Conservation (phyloP, 2,888 invertebrate species). For the Caenorhabditis afra region DNA sequence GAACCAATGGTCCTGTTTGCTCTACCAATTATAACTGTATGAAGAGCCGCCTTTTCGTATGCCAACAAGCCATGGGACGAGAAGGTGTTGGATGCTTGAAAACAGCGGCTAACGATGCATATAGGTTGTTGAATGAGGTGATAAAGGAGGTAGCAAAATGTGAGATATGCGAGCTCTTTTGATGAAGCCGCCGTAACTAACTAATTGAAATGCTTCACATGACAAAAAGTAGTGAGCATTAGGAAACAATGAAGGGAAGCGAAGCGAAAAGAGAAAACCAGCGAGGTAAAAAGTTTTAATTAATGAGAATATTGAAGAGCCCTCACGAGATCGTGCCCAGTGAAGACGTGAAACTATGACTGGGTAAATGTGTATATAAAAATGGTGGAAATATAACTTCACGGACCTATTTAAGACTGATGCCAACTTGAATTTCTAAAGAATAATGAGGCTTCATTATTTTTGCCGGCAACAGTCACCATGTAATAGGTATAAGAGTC, state of each 20-base stretch:
- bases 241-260: conserved; percentile 21
- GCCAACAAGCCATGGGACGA: conserved; percentile 8
- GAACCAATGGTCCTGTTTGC: conserved; percentile 6
- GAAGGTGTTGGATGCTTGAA: conserved; percentile 9
- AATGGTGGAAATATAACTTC: too few species aligned
- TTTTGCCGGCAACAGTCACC: too few species aligned
- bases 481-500: conserved; percentile 3
- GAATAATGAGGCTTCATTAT: too few species aligned
- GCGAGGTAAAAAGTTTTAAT: conserved; percentile 53
- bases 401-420: background rate
- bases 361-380: background rate
- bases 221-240: background rate
- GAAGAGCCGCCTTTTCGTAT: conserved; percentile 2
- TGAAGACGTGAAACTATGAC: background rate
- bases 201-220: background rate
- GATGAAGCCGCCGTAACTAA: conserved; percentile 31
- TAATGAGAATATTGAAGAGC: conserved; percentile 15
- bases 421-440: background rate
- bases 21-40: conserved; percentile 28
- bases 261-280: conserved; percentile 42
- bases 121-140: conserved; percentile 48
- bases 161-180: conserved; percentile 40
- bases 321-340: background rate
- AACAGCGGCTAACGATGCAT: conserved; percentile 11
- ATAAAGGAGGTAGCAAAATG: conserved; percentile 41